Base-by-base conservation (phyloP, 92 coral and sea anemone genomes). In the Umimayanthus chanpuru region DNA sequence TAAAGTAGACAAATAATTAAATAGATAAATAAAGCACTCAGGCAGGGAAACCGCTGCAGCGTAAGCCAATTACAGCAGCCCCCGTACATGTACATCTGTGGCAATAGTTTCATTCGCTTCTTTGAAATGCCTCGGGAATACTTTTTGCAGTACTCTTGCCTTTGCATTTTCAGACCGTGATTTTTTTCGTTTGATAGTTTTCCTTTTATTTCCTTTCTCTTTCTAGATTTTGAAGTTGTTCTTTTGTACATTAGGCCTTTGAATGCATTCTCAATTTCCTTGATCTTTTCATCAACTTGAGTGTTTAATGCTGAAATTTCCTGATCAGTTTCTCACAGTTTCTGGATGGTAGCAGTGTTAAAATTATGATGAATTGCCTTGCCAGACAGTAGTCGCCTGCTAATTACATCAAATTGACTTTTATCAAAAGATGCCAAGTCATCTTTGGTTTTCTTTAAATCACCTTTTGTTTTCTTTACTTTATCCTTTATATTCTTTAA, bases 341-440 rank as follows among this genome's bases (percentile, higher is more conserved):
- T 58, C 44, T 58, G 36, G 21, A 47, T 80, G 39, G 85, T 67
- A 16, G 28, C 36, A 18, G 38, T 30, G 40, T 81, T 81, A 30
- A 39, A 81, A 23, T 28, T 40, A 67, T 80, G 85, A 55, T 81
- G 85, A 20, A 67, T 23, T 40, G 20, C 32, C 73, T 81, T 81
- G 18, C 85, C 73, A 81, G 49, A 43, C 39, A 21, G 4, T 23
- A 73, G 78, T 36, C 39, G 36, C 25, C 14, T 73, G 20, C 78
- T 49, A 73, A 50, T 81, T 40, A 32, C 55, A 56, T 81, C 73
- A 81, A 81, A 80, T 41, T 53, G 85, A 44, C 65, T 55, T 81
- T 81, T 44, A 81, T 81, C 85, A 55, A 81, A 56, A 73, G 61
- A 21, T 39, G 38, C 85, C 47, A 81, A 43, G 14, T 81, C 85